These are phyloP conservation scores for Leucophenga montana DNA, from an alignment of 2,888 invertebrate genomes.

Conservation along the genomic window DNA sequence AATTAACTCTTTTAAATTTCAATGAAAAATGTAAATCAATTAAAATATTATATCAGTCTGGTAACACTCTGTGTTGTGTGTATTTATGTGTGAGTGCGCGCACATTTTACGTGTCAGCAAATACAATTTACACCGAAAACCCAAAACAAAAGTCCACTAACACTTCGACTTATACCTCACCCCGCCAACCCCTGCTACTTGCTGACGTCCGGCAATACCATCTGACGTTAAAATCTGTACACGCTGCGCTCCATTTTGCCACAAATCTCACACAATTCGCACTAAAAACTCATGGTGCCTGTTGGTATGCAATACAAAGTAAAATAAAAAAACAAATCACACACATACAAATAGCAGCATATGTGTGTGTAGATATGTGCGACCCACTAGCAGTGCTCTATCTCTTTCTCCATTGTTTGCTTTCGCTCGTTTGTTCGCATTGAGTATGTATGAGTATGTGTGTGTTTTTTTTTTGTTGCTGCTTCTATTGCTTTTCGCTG, in stretches of 20 bases:
- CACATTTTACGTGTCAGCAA: constrained; percentile 3
- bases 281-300: constrained; percentile 47
- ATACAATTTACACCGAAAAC: constrained; percentile 8
- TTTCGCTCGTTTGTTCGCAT: not conserved
- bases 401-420: too few relatives aligned
- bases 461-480: constrained; percentile 11
- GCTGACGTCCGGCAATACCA: not conserved
- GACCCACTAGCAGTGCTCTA: too few relatives aligned
- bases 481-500: constrained; percentile 39
- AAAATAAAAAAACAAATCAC: constrained; percentile 1
- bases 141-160: not conserved
- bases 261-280: constrained; percentile 55
- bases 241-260: constrained; percentile 29
- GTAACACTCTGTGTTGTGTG: not conserved
- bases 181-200: not conserved
- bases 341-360: constrained; percentile 20
- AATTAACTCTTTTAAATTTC: too few relatives aligned
- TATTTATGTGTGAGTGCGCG: not conserved
- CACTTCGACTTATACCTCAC: not conserved
- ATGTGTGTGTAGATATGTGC: not conserved
- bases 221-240: not conserved
- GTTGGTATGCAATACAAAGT: constrained; percentile 16
- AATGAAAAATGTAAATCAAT: too few relatives aligned
- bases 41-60: not conserved
- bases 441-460: constrained; percentile 11